phyloP scores from a whole-genome alignment of 2,888 invertebrate genomes.

The Lingula anatina region DNA sequence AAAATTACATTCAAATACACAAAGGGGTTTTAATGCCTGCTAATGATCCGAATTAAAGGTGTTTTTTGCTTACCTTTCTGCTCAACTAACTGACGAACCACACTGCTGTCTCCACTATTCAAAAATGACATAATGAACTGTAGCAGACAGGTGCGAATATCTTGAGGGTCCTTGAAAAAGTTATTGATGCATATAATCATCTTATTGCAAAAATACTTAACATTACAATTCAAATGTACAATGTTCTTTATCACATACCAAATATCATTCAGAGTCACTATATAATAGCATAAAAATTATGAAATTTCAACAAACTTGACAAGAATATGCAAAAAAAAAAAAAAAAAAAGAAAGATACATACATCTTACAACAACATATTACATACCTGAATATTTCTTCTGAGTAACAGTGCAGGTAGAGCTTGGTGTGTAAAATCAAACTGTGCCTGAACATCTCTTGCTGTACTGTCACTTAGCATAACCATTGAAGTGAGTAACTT shows the following conservation, averaged over 20 bases:
- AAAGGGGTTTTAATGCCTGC: no score
- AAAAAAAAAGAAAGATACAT: no score
- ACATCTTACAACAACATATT: no score
- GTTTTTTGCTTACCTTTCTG: slow-evolving; percentile 35
- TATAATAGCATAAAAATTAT: neutral
- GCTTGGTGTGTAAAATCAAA: slow-evolving; percentile 56
- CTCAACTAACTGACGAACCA: slow-evolving; percentile 67
- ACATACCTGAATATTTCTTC: slow-evolving; percentile 31
- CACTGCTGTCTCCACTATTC: slow-evolving; percentile 65
- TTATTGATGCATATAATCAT: no score
- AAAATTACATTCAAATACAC: no score
- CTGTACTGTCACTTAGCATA: slow-evolving; percentile 66
- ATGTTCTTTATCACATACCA: no score
- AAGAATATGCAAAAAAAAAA: no score
- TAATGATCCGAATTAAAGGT: no score
- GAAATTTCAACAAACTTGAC: neutral
- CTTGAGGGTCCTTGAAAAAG: slow-evolving; percentile 57
- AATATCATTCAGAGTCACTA: no score
- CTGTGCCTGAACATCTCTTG: slow-evolving; percentile 68
- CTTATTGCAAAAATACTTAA: no score
- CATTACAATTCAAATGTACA: no score
- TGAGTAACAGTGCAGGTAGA: slow-evolving; percentile 19
- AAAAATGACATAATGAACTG: slow-evolving; percentile 73
- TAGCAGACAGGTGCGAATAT: slow-evolving; percentile 69
- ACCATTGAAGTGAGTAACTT: slow-evolving; percentile 60